phyloP scores from a whole-genome alignment of 2,113 vertebrate genomes.

The Syngnathus typhle region DNA sequence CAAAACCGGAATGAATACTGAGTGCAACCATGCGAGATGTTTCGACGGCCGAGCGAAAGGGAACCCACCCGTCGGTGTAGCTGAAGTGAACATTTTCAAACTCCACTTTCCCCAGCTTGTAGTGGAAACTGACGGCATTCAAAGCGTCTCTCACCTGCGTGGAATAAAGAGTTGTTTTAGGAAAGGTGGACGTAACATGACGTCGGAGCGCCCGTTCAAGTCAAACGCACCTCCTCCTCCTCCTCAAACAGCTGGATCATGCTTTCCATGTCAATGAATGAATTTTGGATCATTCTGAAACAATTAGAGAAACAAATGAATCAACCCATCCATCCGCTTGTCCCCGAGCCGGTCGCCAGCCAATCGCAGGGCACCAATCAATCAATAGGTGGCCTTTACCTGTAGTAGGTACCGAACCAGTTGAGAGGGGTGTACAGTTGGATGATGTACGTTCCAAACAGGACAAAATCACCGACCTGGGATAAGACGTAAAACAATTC shows the following conservation, averaged over 20 bases:
- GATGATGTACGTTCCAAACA: conserved; percentile 95
- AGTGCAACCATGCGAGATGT: neutral
- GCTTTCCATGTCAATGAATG: conserved; percentile 98
- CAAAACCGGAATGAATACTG: fast-evolving
- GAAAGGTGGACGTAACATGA: neutral
- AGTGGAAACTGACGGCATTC: conserved; percentile 74
- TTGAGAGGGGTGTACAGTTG: conserved; percentile 92
- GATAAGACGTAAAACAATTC: neutral
- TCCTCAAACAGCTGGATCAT: conserved; percentile 91
- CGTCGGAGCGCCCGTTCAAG: neutral
- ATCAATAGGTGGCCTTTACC: conserved; percentile 60
- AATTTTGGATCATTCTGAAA: conserved; percentile 90
- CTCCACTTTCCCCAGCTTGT: conserved; percentile 78
- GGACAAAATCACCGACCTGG: conserved; percentile 92
- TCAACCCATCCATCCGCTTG: too few relatives aligned
- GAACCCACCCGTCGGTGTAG: conserved; percentile 78
- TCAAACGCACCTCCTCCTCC: conserved; percentile 77
- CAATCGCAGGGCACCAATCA: too few relatives aligned
- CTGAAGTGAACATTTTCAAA: conserved; percentile 92
- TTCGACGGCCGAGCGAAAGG: neutral
- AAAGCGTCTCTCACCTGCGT: conserved; percentile 82
- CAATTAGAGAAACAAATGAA: neutral
- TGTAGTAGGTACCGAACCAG: conserved; percentile 98
- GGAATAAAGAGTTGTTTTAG: fast-evolving
- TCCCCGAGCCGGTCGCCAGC: too few relatives aligned